Percentiles rank a stretch among this genome's conserved stretches.
Evolutionary conservation across 2,888 invertebrate species (phyloP).

Genomic region (Torymus tubicola): DNA sequence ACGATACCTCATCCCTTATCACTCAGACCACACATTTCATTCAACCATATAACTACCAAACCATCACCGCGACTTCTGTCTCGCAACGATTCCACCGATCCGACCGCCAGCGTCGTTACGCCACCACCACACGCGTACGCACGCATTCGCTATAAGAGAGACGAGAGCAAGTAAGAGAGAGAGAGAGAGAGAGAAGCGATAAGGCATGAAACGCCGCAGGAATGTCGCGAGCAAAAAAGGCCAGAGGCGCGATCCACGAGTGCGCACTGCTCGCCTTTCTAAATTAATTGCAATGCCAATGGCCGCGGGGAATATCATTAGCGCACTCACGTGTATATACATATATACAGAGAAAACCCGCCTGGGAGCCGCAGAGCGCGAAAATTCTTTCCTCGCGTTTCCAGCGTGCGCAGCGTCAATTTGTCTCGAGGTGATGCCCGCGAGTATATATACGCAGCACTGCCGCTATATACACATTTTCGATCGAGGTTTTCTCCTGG

Average conservation of each 20-base stretch:
- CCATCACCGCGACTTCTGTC: too few species aligned
- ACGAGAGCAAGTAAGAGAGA: too few species aligned
- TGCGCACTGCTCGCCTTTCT: slow-evolving; percentile 48
- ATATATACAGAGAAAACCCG: not conserved
- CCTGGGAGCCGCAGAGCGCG: not conserved
- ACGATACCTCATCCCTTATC: too few species aligned
- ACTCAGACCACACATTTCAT: too few species aligned
- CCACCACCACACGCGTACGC: slow-evolving; percentile 3
- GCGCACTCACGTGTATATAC: slow-evolving; percentile 5
- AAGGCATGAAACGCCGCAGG: slow-evolving; percentile 32
- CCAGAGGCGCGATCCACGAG: slow-evolving; percentile 11
- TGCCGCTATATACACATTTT: not conserved
- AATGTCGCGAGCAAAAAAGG: slow-evolving; percentile 49
- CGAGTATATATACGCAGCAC: not conserved
- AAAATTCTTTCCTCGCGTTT: not conserved
- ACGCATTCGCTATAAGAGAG: too few species aligned
- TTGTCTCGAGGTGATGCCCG: slow-evolving; percentile 1
- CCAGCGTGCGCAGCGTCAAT: slow-evolving; percentile 1
- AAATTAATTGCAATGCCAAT: slow-evolving; percentile 54
- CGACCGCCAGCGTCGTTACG: slow-evolving; percentile 7
- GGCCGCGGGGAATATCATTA: slow-evolving; percentile 55
- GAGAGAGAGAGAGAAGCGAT: slow-evolving; percentile 16
- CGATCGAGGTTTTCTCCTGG: not conserved
- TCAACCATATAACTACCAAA: too few species aligned
- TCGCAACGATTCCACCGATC: too few species aligned